Percentiles rank a stretch among this genome's conserved stretches.
Evolutionary conservation across 2,888 invertebrate genomes (phyloP).

Genomic region (Drosophila putrida): DNA sequence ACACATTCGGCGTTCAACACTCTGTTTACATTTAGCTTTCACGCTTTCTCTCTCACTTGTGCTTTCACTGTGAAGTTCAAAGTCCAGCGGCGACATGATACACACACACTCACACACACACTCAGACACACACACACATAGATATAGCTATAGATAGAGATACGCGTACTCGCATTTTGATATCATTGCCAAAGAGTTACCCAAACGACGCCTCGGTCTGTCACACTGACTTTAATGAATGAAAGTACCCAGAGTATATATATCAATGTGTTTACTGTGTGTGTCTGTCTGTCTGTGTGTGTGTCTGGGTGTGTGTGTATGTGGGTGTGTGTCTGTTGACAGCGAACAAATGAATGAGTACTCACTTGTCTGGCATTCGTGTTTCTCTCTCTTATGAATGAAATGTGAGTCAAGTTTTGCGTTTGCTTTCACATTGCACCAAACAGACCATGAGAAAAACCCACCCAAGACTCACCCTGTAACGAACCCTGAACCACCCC

Average conservation of each 20-base stretch:
- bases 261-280: slow-evolving; percentile 34
- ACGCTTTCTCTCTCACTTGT: slow-evolving; percentile 11
- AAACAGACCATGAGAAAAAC: background rate
- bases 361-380: slow-evolving; percentile 37
- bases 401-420: slow-evolving; percentile 59
- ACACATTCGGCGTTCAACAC: slow-evolving; percentile 38
- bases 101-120: slow-evolving; percentile 3
- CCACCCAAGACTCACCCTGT: background rate
- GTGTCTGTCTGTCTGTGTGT: slow-evolving; percentile 24
- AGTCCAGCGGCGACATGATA: slow-evolving; percentile 24
- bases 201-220: slow-evolving; percentile 42
- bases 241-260: slow-evolving; percentile 52
- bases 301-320: slow-evolving; percentile 18
- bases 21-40: slow-evolving; percentile 39
- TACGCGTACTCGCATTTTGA: slow-evolving; percentile 21
- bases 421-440: slow-evolving; percentile 33
- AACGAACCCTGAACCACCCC: background rate
- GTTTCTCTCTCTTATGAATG: slow-evolving; percentile 50
- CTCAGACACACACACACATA: slow-evolving; percentile 1
- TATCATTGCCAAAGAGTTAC: slow-evolving; percentile 43
- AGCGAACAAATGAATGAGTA: slow-evolving; percentile 42
- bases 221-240: slow-evolving; percentile 64
- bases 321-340: slow-evolving; percentile 15
- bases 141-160: slow-evolving; percentile 5
- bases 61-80: slow-evolving; percentile 39